Evolutionary conservation across 2,113 vertebrate genomes (phyloP).

Genomic region (Stegostoma tigrinum): DNA sequence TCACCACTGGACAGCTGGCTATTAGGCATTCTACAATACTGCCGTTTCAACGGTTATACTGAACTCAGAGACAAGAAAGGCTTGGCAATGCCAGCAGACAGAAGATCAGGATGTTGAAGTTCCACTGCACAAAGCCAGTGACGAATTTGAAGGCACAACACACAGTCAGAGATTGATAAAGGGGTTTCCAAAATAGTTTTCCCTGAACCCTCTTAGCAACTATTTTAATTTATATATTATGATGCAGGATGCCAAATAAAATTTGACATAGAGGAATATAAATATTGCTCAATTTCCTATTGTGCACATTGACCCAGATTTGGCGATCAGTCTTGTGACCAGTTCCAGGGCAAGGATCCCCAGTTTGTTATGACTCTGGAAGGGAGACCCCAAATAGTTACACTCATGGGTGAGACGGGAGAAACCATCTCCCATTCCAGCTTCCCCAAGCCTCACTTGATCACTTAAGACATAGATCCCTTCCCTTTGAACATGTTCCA

Average conservation of each 20-base stretch:
- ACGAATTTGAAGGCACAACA: background rate
- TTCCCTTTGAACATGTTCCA: too few species aligned
- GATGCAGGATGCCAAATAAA: background rate
- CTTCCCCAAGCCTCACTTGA: too few species aligned
- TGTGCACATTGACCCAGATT: background rate
- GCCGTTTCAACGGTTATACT: background rate
- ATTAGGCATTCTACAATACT: background rate
- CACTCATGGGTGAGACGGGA: too few species aligned
- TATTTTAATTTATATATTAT: background rate
- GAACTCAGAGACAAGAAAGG: background rate
- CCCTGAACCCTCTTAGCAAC: background rate
- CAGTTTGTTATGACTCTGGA: too few species aligned
- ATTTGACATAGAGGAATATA: background rate
- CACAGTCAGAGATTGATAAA: background rate
- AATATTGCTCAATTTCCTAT: background rate
- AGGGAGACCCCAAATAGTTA: too few species aligned
- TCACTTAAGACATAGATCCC: too few species aligned
- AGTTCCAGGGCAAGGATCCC: too few species aligned
- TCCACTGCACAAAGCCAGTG: background rate
- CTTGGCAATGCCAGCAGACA: too few species aligned
- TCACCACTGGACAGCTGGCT: background rate
- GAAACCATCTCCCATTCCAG: too few species aligned
- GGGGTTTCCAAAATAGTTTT: background rate
- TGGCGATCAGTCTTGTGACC: too few species aligned
- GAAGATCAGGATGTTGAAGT: background rate